Evolutionary conservation across 2,797 vertebrate species (phyloP).

Genomic region (Odontamblyopus lacepedii): DNA sequence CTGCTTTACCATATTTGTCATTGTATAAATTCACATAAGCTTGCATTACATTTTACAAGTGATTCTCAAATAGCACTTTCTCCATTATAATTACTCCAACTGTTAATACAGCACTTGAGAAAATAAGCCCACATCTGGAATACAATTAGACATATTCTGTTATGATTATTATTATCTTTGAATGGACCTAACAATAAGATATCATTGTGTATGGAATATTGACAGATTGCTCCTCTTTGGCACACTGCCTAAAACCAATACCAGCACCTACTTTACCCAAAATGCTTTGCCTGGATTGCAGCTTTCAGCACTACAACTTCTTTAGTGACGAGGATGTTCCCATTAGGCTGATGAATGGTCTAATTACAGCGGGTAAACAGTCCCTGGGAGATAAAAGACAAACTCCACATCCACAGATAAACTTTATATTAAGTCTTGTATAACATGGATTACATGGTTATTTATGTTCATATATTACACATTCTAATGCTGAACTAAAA

Average conservation of each 20-base stretch:
- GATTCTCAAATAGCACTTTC: conserved; percentile 10
- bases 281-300: conserved; percentile 45
- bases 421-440: conserved; percentile 55
- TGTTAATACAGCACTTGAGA: conserved; percentile 10
- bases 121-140: conserved; percentile 26
- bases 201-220: conserved; percentile 47
- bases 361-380: conserved; percentile 78
- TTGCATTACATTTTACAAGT: background rate
- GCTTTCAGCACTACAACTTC: conserved; percentile 56
- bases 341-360: conserved; percentile 80
- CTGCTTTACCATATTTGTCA: background rate
- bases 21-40: conserved; percentile 2
- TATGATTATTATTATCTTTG: conserved; percentile 17
- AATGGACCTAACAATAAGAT: conserved; percentile 23
- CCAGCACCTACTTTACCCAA: conserved; percentile 36
- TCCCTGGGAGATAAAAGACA: conserved; percentile 69
- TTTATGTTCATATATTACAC: background rate
- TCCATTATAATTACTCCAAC: conserved; percentile 23
- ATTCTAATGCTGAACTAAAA: no score
- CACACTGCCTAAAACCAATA: conserved; percentile 31
- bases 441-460: background rate
- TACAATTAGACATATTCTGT: conserved; percentile 21
- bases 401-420: conserved; percentile 57
- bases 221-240: conserved; percentile 57
- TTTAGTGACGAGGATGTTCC: conserved; percentile 68